Percentiles rank a stretch among this genome's conserved stretches.
These are phyloP conservation scores for Didymodactylos carnosus DNA, from an alignment of 2,888 invertebrate genomes.

Conservation along the genomic window DNA sequence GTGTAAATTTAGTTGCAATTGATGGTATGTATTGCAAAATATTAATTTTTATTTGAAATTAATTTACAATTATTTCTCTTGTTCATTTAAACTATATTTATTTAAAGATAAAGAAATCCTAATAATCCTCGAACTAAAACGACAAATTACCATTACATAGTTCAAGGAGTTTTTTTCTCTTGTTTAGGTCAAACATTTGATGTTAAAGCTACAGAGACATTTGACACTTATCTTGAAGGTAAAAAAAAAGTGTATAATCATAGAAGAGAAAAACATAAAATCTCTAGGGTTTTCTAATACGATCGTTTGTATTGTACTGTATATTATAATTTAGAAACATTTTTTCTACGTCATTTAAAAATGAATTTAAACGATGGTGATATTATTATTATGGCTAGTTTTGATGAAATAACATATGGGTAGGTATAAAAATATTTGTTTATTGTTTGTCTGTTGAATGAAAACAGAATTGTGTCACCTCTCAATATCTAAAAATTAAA, in stretches of 20 bases:
- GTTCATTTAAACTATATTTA: too few relatives aligned
- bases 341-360: constrained; percentile 24
- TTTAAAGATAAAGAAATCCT: too few relatives aligned
- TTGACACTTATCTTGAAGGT: constrained; percentile 31
- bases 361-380: constrained; percentile 22
- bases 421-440: constrained; percentile 16
- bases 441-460: neutral
- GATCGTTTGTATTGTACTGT: neutral
- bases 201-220: constrained; percentile 22
- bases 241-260: constrained; percentile 4
- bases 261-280: neutral
- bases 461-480: neutral
- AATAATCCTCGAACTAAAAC: constrained; percentile 4
- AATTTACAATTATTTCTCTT: neutral
- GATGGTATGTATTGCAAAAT: constrained; percentile 23
- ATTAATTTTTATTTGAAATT: neutral
- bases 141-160: too few relatives aligned
- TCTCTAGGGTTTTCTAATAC: neutral
- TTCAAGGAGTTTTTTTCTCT: too few relatives aligned
- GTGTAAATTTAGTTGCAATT: constrained; percentile 24
- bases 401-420: constrained; percentile 28
- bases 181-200: too few relatives aligned
- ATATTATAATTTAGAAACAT: constrained; percentile 20
- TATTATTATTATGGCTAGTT: constrained; percentile 24
- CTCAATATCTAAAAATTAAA: too few relatives aligned